phyloP scores from a whole-genome alignment of 2,113 vertebrate genomes.

The Balaenoptera acutorostrata region DNA sequence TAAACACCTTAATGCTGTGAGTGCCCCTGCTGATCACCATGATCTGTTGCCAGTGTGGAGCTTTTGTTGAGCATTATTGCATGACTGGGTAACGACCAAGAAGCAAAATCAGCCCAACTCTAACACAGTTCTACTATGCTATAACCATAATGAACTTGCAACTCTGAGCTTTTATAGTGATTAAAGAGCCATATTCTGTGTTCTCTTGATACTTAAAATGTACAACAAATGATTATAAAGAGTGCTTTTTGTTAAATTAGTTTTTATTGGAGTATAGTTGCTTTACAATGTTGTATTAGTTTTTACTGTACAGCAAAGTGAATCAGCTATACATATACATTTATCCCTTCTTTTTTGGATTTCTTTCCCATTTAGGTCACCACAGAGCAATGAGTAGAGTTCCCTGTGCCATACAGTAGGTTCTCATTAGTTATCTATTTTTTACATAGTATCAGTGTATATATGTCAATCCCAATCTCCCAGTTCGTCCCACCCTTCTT shows the following conservation, averaged over 20 bases:
- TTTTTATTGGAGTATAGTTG: no score
- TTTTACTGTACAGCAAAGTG: no score
- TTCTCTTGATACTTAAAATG: not conserved
- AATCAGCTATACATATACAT: no score
- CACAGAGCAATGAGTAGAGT: no score
- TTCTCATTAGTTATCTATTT: no score
- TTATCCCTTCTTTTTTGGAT: no score
- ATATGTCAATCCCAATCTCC: no score
- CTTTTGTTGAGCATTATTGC: not conserved
- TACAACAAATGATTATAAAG: not conserved
- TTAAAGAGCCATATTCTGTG: not conserved
- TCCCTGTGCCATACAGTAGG: no score
- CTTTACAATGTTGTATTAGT: no score
- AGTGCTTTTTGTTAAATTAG: not conserved
- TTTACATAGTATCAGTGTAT: no score
- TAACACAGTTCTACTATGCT: not conserved
- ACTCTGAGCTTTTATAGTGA: not conserved
- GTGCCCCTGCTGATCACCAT: not conserved
- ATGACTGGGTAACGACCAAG: not conserved
- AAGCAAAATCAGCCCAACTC: not conserved
- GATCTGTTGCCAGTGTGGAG: not conserved
- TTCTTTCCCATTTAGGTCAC: no score
- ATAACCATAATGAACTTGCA: not conserved
- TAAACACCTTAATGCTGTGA: constrained; percentile 21
- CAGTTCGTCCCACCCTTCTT: no score